Base-by-base conservation (phyloP, 2,797 vertebrate species). In the Muscicapa comitata region DNA sequence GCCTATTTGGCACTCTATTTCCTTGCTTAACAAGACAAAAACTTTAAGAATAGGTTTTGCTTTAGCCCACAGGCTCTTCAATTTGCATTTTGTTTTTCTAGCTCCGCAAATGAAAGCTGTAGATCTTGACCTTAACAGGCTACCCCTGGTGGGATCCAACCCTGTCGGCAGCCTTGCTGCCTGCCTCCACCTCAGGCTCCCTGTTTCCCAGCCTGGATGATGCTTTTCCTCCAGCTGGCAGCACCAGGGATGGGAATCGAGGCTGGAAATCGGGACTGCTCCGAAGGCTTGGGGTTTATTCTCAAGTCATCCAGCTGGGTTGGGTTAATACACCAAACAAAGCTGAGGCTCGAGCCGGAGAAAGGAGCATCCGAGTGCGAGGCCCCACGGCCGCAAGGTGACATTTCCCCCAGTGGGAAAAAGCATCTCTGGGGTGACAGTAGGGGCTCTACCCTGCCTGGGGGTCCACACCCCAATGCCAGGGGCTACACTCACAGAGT, bases 1-100 rank as follows among this genome's bases (percentile, higher is more conserved):
- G 97, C 97, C 96, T 97, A 97, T 96, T 97, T 98, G 98, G 98
- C 98, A 98, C 98, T 98, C 97, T 97, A 95, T 97, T 97, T 97
- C 96, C 96, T 97, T 97, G 96, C 98, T 98, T 98, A 98, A 98
- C 97, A 98, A 98, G 97, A 98, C 97, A 96, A 97, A 98, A 98
- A 98, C 97, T 98, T 98, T 97, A 96, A 96, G 96, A 93, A 97
- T 97, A 97, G 96, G 96, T 91, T 98, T 94, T 88, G 96, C 90
- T 94, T 97, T 96, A 96, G 95, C 97, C 98, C 96, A 97, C 94
- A 96, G 97, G 97, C 96, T 97, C 95, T 96, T 90, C 96, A 96
- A 96, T 97, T 97, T 97, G 95, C 96, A 97, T 98, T 97, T 96
- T 95, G 95, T 96, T 97, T 97, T 97, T 91, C 96, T 77, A 96